Evolutionary conservation across 2,888 invertebrate species (phyloP).

Genomic region (Zelleria hepariella): DNA sequence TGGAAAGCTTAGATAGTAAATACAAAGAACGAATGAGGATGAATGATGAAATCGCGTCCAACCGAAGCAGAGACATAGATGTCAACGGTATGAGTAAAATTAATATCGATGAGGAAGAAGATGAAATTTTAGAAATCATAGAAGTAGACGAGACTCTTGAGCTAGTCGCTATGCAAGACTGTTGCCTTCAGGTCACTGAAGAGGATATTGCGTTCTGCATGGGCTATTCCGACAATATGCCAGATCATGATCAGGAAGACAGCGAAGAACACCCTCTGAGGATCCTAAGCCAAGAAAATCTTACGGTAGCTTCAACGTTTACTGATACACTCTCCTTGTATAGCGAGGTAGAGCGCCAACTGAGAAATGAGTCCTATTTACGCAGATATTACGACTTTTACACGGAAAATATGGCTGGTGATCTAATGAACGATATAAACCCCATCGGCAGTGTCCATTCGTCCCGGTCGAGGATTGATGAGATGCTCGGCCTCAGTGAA

Average conservation of each 20-base stretch:
- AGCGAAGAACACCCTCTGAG: constrained; percentile 87
- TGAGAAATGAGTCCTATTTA: constrained; percentile 74
- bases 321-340: constrained; percentile 80
- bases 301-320: constrained; percentile 92
- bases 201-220: constrained; percentile 93
- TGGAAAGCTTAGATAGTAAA: constrained; percentile 85
- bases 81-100: constrained; percentile 62
- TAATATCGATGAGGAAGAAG: constrained; percentile 62
- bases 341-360: constrained; percentile 77
- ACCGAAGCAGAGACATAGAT: constrained; percentile 69
- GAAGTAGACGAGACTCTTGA: constrained; percentile 85
- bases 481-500: constrained; percentile 85
- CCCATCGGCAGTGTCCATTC: constrained; percentile 62
- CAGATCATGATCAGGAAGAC: constrained; percentile 80
- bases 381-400: constrained; percentile 70
- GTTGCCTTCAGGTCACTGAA: constrained; percentile 91
- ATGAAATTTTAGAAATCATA: constrained; percentile 83
- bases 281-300: constrained; percentile 91
- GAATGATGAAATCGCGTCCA: constrained; percentile 69
- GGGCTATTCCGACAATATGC: constrained; percentile 79
- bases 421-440: constrained; percentile 46
- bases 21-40: constrained; percentile 79
- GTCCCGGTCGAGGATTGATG: constrained; percentile 78
- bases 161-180: constrained; percentile 89
- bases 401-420: constrained; percentile 61